Conservation (phyloP, 2,888 invertebrate species). For the Pristionchus arcanus region DNA sequence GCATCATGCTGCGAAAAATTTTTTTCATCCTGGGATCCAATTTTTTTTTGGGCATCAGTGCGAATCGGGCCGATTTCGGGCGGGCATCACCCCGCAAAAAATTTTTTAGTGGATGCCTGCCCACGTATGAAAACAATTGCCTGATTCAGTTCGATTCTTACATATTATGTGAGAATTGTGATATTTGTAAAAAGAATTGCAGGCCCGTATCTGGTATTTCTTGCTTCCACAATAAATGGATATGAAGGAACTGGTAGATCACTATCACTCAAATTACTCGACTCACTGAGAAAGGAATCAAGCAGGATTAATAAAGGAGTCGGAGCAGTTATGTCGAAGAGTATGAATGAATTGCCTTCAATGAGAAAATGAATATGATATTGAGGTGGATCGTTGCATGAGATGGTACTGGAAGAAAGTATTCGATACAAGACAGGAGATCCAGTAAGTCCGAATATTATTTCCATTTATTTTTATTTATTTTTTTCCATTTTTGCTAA, state of each 20-base stretch:
- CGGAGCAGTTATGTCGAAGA: constrained; percentile 62
- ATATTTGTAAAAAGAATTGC: constrained; percentile 15
- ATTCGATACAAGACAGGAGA: constrained; percentile 89
- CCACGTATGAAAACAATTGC: no score
- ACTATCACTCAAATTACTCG: constrained; percentile 93
- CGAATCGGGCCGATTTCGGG: no score
- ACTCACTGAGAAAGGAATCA: constrained; percentile 86
- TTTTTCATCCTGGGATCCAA: no score
- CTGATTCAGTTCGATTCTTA: no score
- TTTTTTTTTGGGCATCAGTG: no score
- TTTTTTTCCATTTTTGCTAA: no score
- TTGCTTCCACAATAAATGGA: constrained; percentile 97
- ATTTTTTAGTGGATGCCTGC: no score
- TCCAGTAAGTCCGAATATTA: constrained; percentile 58
- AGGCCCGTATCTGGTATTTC: constrained; percentile 83
- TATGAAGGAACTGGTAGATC: constrained; percentile 91
- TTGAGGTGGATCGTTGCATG: constrained; percentile 80
- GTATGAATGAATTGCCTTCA: constrained; percentile 1
- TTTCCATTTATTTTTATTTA: no score
- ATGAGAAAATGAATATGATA: no score
- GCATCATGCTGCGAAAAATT: no score
- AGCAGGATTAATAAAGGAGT: constrained; percentile 63
- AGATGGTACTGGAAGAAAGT: constrained; percentile 90
- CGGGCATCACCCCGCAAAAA: no score
- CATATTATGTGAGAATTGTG: no score